Evolutionary conservation across 2,888 invertebrate genomes (phyloP).

Genomic region (Lordiphosa fenestrarum): DNA sequence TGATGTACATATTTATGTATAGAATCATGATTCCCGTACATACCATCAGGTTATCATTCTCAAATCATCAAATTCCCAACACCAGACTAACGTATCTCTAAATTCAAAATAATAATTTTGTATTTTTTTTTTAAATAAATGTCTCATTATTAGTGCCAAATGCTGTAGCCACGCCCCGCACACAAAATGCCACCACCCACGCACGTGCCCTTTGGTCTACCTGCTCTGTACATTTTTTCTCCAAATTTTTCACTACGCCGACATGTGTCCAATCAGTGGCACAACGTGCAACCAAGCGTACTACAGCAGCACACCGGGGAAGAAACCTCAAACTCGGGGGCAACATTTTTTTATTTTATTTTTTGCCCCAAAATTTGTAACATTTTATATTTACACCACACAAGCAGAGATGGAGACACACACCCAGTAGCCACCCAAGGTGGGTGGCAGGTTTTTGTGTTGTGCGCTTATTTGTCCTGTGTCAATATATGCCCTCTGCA

Average conservation of each 20-base stretch:
- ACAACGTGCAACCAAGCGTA: slow-evolving; percentile 59
- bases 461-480: slow-evolving; percentile 60
- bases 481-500: slow-evolving; percentile 66
- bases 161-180: slow-evolving; percentile 38
- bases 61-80: slow-evolving; percentile 20
- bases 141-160: slow-evolving; percentile 64
- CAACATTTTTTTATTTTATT: neutral
- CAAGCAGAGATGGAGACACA: slow-evolving; percentile 8
- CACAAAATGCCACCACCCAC: slow-evolving; percentile 17
- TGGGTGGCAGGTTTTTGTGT: slow-evolving; percentile 5
- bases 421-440: slow-evolving; percentile 3
- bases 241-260: slow-evolving; percentile 55
- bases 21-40: neutral
- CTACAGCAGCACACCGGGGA: slow-evolving; percentile 17
- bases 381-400: slow-evolving; percentile 61
- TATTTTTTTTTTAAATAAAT: slow-evolving; percentile 62
- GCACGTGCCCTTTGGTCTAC: slow-evolving; percentile 47
- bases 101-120: slow-evolving; percentile 20
- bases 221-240: slow-evolving; percentile 29
- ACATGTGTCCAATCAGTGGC: slow-evolving; percentile 71
- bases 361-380: slow-evolving; percentile 62
- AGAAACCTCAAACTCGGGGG: slow-evolving; percentile 25
- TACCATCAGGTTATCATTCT: slow-evolving; percentile 14
- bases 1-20: too few species aligned
- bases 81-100: slow-evolving; percentile 23